Conservation (phyloP, 2,113 vertebrate genomes). For the human region GRCh38 chr12:46807501-46808000, state of each 20-base stretch:
- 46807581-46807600: background rate
- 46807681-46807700: background rate
- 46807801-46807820: background rate
- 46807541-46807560: background rate
- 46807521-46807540: background rate
- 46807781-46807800: background rate
- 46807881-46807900: background rate
- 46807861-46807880: background rate
- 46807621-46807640: background rate
- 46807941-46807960: background rate
- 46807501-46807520: background rate
- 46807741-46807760: background rate
- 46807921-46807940: background rate
- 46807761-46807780: background rate
- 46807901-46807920: background rate
- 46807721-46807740: background rate
- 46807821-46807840: background rate
- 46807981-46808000: background rate
- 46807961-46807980: background rate
- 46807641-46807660: background rate
- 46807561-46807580: background rate
- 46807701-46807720: background rate
- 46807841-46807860: background rate
- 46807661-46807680: background rate
- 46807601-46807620: constrained; percentile 22